Base-by-base conservation (phyloP, 2,797 vertebrate species). In the Aeoliscus strigatus region DNA sequence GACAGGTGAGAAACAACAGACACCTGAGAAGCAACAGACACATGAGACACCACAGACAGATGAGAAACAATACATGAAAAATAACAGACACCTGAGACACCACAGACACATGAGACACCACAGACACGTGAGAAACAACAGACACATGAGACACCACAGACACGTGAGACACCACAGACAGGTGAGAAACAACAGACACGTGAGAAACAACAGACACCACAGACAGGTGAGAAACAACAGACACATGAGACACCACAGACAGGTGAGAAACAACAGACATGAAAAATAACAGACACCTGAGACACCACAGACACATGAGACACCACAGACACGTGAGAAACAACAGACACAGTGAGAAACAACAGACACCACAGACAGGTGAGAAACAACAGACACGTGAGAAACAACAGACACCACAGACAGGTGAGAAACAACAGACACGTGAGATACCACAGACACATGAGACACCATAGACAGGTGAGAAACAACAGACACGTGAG, bases 291-390 rank as follows among this genome's bases (percentile, higher is more conserved):
- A 40, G 17, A 4, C 11, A 26, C 9, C n/a, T 1, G 39, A 15
- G 21, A 12, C 23, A 6, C 31, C n/a, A 12, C 1, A 9, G 1
- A 18, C 88, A 0, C 28, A 99, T n/a, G n/a, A n/a, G n/a, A n/a
- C n/a, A n/a, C n/a, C 38, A 11, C 21, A 40, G 17, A 4, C 11
- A 26, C 9, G n/a, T 1, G 39, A 15, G 21, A 12, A 24, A 6
- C 31, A 9, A 12, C 1, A 9, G 1, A 18, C 88, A 0, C 28
- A 99, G 38, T 8, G 16, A 40, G 17, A 4, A 9, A 26, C 9
- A 13, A 1, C 38, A 15, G 21, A 12, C 23, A 6, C 31, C n/a
- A 12, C 1, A 9, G 1, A 18, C 88, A 0, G n/a, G n/a, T n/a
- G n/a, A n/a, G n/a, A n/a, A n/a, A n/a, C n/a, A 40, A 11, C 21